Evolutionary conservation across 2,888 invertebrate genomes (phyloP).

Genomic region (Drosophila kambysellisi): DNA sequence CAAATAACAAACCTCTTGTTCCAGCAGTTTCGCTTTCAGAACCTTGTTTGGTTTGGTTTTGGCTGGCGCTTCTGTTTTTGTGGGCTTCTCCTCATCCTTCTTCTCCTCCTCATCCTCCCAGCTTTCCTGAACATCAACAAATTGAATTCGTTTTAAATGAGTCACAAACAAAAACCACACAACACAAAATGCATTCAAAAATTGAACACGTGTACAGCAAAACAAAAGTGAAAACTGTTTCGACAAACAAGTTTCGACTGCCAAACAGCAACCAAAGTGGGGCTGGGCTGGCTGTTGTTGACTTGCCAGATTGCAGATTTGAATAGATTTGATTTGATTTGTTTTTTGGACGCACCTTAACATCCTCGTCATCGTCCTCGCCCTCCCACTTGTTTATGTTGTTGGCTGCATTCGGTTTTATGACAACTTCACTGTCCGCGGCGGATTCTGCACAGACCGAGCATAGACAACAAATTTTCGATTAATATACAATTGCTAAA

Average conservation of each 20-base stretch:
- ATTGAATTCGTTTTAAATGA: conserved; percentile 10
- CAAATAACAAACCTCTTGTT: conserved; percentile 90
- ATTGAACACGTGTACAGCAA: conserved; percentile 79
- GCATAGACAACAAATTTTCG: conserved; percentile 3
- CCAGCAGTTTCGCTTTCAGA: conserved; percentile 92
- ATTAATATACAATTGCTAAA: conserved; percentile 43
- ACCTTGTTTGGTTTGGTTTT: conserved; percentile 91
- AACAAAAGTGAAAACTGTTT: conserved; percentile 61
- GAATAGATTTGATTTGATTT: background rate
- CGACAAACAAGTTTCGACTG: conserved; percentile 55
- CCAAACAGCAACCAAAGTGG: conserved; percentile 22
- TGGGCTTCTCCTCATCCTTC: conserved; percentile 90
- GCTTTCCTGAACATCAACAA: conserved; percentile 89
- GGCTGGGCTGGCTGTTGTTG: background rate
- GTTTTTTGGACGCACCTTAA: conserved; percentile 88
- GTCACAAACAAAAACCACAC: conserved; percentile 6
- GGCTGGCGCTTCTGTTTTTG: conserved; percentile 86
- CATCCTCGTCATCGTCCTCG: conserved; percentile 94
- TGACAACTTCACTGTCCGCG: conserved; percentile 88
- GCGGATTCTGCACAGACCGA: conserved; percentile 78
- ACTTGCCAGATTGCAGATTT: background rate
- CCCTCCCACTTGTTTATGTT: conserved; percentile 93
- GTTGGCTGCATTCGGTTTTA: conserved; percentile 88
- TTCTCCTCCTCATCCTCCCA: conserved; percentile 97
- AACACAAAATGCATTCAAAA: conserved; percentile 32